phyloP scores from a whole-genome alignment of 2,797 vertebrate species.

The Pangasius mekongensis region DNA sequence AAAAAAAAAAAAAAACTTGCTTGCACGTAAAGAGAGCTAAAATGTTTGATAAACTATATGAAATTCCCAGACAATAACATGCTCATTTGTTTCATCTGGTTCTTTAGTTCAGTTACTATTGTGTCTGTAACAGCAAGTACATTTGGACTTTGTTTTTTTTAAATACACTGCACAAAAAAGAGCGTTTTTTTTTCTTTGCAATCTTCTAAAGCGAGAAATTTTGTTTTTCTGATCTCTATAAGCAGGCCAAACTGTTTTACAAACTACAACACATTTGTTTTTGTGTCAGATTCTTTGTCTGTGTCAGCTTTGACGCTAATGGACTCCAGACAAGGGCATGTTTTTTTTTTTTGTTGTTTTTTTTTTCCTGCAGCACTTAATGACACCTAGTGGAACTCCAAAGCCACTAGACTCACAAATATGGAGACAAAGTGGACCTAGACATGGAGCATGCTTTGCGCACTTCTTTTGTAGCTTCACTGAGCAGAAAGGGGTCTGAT shows the following conservation, averaged over 20 bases:
- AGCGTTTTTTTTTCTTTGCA: not conserved
- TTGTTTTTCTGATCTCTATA: not conserved
- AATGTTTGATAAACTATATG: not conserved
- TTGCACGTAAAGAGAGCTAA: not conserved
- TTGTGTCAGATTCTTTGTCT: not conserved
- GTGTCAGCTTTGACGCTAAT: not conserved
- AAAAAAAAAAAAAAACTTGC: not conserved
- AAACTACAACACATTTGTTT: not conserved
- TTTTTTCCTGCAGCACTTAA: slow-evolving; percentile 9
- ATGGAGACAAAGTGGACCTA: slow-evolving; percentile 1
- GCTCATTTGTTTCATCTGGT: not conserved
- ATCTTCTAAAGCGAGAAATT: not conserved
- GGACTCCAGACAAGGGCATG: not conserved
- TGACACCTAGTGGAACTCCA: slow-evolving; percentile 26
- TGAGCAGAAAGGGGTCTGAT: slow-evolving; percentile 8
- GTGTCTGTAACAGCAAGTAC: not conserved
- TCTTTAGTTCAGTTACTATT: not conserved
- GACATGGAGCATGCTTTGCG: slow-evolving; percentile 18
- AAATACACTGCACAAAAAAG: not conserved
- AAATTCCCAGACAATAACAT: slow-evolving; percentile 5
- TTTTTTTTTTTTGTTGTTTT: not conserved
- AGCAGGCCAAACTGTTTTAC: slow-evolving; percentile 1
- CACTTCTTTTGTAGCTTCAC: not conserved
- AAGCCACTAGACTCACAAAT: not conserved
- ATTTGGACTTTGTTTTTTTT: not conserved